Conservation (phyloP, 2,797 vertebrate species). For the Tarsius wallacei region DNA sequence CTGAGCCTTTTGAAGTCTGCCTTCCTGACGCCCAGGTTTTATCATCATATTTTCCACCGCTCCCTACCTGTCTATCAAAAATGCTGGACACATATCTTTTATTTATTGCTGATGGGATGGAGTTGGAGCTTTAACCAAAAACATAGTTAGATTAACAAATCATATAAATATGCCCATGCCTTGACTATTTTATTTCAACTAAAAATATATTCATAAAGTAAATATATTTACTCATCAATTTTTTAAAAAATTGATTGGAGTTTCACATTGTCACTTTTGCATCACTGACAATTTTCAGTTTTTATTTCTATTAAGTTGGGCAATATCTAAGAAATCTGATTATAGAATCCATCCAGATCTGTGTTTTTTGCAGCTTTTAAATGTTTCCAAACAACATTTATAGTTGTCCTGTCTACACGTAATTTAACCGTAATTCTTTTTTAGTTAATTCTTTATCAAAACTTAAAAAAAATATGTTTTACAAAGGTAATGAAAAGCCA, state of each 20-base stretch:
- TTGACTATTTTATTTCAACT: conserved; percentile 49
- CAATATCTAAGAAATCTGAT: conserved; percentile 6
- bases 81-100: not conserved
- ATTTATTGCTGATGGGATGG: not conserved
- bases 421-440: conserved; percentile 15
- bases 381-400: not conserved
- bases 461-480: not conserved
- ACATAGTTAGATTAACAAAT: not conserved
- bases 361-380: not conserved
- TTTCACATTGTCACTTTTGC: not conserved
- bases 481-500: not conserved
- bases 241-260: not conserved
- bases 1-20: not conserved
- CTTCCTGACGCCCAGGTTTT: not conserved
- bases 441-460: not conserved
- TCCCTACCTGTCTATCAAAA: not conserved
- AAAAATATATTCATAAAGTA: conserved; percentile 50
- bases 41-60: not conserved
- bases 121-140: conserved; percentile 23
- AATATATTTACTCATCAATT: not conserved
- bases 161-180: not conserved
- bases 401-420: not conserved
- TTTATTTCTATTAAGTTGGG: conserved; percentile 22
- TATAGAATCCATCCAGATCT: not conserved
- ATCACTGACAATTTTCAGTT: conserved; percentile 18